Evolutionary conservation across 35 echinoderm and acorn worm species (phyloP), one percentile per base, ranked within the genome.

Genomic region (Hemicentrotus pulcherrimus): DNA sequence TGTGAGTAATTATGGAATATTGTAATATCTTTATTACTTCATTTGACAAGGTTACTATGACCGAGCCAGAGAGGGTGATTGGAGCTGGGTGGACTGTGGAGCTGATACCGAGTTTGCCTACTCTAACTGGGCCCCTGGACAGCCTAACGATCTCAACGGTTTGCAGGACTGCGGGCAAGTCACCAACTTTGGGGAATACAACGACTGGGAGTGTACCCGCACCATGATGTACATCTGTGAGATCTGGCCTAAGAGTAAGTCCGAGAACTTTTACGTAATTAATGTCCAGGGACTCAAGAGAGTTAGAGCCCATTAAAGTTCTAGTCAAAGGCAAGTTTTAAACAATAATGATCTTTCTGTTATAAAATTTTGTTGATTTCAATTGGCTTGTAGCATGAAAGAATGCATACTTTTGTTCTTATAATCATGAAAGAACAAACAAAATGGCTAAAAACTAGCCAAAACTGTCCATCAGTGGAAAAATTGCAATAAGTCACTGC

Each of bases 21-120:
- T 32, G 12, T 48, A 12, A 32, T 31, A 6, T 86, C 50, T 55
- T 55, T 55, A 55, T 52, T 47, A 6, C 87, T 13, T 59, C 45
- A 47, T 85, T 31, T 94, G 48, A 71, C 22, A 52, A 99, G 98
- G 98, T 78, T 97, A 94, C 94, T 97, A 97, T 88, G 98, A 99
- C 86, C 52, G 95, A 28, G 97, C 97, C 16, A 95, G 96, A 0
- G 98, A 99, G 87, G 97, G 95, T 30, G 47, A 55, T 32, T 99
- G 97, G 96, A 95, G 95, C 32, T 99, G 98, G 98, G 94, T 97
- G 18, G 98, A 99, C 55, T 99, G 98, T 93, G 92, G 95, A 9
- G 94, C 93, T 6, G 50, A 89, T 10, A 97, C 94, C 0, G 35
- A 86, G 31, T 99, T 96, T 50, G 94, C 96, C 6, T 71, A 60